Conservation (phyloP, 2,113 vertebrate genomes). For the Tenrec ecaudatus region DNA sequence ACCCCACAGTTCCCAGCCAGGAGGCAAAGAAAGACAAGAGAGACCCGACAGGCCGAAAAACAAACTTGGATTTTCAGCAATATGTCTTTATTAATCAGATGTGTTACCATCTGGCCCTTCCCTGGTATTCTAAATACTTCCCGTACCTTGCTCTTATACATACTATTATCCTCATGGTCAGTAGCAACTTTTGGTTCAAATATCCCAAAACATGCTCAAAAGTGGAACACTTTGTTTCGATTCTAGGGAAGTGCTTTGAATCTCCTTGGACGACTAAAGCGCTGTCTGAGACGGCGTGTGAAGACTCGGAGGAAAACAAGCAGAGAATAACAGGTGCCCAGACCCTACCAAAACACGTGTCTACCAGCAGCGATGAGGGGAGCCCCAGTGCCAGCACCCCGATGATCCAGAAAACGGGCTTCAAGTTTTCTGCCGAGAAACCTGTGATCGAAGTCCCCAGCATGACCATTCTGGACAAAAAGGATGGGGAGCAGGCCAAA, state of each 20-base stretch:
- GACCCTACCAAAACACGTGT: constrained; percentile 95
- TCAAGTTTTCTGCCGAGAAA: constrained; percentile 96
- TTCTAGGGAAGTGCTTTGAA: constrained; percentile 98
- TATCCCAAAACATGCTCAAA: constrained; percentile 99
- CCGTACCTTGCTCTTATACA: constrained; percentile 99
- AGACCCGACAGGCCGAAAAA: constrained; percentile 92
- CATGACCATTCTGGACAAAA: constrained; percentile 98
- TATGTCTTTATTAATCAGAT: constrained; percentile 99
- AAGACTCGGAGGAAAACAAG: constrained; percentile 98
- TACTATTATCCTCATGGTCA: constrained; percentile 98
- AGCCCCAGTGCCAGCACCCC: constrained; percentile 95
- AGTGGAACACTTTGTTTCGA: constrained; percentile 99
- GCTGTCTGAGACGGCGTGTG: constrained; percentile 96
- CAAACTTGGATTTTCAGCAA: constrained; percentile 98
- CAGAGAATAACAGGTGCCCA: constrained; percentile 94
- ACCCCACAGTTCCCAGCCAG: constrained; percentile 82
- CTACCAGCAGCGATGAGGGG: constrained; percentile 97
- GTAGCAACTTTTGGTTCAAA: constrained; percentile 99
- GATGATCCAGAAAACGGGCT: constrained; percentile 93
- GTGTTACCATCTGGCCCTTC: constrained; percentile 98
- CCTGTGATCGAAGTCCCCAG: constrained; percentile 95
- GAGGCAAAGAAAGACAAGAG: constrained; percentile 86
- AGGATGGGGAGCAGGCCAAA: constrained; percentile 98
- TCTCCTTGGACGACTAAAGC: constrained; percentile 99
- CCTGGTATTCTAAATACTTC: constrained; percentile 99